Percentiles rank a stretch among this genome's conserved stretches.
Conservation (phyloP, 2,113 vertebrate species). For the Enhydra lutris region DNA sequence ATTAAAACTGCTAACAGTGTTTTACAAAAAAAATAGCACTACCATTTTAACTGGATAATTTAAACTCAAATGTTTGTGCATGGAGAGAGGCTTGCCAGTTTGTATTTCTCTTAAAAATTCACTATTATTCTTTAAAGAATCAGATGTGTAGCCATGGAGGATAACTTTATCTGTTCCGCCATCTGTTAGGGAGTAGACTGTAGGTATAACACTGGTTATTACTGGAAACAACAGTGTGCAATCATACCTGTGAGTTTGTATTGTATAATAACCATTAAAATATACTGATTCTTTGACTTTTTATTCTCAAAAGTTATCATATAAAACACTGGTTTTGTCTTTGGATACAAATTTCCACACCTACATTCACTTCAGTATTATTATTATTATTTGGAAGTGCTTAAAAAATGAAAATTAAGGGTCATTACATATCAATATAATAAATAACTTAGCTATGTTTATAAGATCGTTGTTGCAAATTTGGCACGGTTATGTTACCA, state of each 20-base stretch:
- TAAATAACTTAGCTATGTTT: neutral
- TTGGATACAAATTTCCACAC: neutral
- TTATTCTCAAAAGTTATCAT: constrained; percentile 17
- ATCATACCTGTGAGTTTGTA: neutral
- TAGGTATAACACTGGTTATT: neutral
- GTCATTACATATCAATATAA: neutral
- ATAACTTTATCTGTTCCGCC: constrained; percentile 18
- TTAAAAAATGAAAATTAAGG: neutral
- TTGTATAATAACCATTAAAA: neutral
- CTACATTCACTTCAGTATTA: neutral
- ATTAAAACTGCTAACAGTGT: neutral
- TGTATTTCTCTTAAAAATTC: constrained; percentile 11
- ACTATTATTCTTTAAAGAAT: neutral
- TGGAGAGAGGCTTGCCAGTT: neutral
- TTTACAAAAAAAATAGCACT: neutral
- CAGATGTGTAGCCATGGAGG: neutral
- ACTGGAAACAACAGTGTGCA: neutral
- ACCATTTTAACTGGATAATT: constrained; percentile 33
- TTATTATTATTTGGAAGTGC: neutral
- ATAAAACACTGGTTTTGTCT: neutral
- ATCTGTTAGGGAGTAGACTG: neutral
- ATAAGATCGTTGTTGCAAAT: neutral
- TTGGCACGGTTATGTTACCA: neutral
- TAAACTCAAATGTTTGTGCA: constrained; percentile 44
- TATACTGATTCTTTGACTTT: neutral